phyloP scores from a whole-genome alignment of 2,888 invertebrate species.

The Lymantria monacha region DNA sequence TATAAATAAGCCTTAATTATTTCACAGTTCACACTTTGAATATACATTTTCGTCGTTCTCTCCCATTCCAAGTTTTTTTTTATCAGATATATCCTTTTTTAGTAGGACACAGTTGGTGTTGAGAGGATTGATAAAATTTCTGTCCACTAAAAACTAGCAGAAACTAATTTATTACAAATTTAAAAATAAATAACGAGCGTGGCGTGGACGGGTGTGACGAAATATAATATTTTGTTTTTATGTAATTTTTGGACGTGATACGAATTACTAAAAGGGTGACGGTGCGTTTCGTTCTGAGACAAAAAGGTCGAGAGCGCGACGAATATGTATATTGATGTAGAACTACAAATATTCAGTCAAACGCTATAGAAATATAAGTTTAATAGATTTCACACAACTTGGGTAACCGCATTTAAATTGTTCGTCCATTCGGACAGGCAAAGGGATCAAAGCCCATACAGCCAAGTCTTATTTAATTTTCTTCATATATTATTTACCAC shows the following conservation, averaged over 20 bases:
- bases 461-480: too few relatives aligned
- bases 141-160: constrained; percentile 39
- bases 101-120: constrained; percentile 18
- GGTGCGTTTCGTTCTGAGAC: constrained; percentile 52
- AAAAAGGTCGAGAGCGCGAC: constrained; percentile 51
- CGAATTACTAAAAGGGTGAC: constrained; percentile 63
- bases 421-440: too few relatives aligned
- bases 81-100: constrained; percentile 7
- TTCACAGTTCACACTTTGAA: too few relatives aligned
- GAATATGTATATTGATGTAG: constrained; percentile 46
- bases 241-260: constrained; percentile 56
- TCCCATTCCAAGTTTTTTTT: constrained; percentile 11
- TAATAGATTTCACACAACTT: neutral
- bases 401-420: neutral
- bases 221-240: constrained; percentile 70
- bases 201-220: constrained; percentile 70
- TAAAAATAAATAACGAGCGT: constrained; percentile 60
- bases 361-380: neutral
- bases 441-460: too few relatives aligned
- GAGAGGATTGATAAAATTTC: constrained; percentile 24
- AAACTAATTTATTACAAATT: constrained; percentile 62
- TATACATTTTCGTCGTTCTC: too few relatives aligned
- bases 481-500: too few relatives aligned
- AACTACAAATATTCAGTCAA: constrained; percentile 17
- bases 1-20: too few relatives aligned